Base-by-base conservation (phyloP, 2,113 vertebrate species). In the Neogale vison region DNA sequence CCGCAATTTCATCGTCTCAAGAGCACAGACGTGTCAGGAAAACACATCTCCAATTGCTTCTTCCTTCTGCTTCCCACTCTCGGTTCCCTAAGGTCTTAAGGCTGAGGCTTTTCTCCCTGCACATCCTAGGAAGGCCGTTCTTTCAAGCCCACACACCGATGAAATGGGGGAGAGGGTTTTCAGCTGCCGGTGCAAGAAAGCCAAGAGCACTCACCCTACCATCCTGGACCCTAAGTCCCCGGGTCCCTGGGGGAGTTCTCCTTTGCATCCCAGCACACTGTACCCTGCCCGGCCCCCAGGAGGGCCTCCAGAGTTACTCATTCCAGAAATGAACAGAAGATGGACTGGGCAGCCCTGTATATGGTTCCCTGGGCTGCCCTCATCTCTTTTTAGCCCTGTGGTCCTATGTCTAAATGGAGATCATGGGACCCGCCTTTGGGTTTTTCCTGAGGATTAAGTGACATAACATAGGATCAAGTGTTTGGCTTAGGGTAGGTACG, bases 1-100 rank as follows among this genome's bases (percentile, higher is more conserved):
- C 82, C 59, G 34, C 52, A 74, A 82, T 96, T 96, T 69, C 85
- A 63, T 77, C 72, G 92, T 93, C 88, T 94, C 18, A 50, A 72
- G 86, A 93, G 90, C 88, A 71, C 80, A 61, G 1, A 47, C 0
- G 6, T 69, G 77, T 76, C 45, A 71, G 84, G 71, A 82, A 95
- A 82, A 88, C 50, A 39, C 47, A 39, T 65, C 86, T 96, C 96
- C 2, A 0, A 7, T 17, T 2, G 45, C 89, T 84, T 82, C 88
- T 94, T 91, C 83, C 71, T 86, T 67, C 15, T 0, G 23, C 55
- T 74, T 29, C 21, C 17, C 0, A 0, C 15, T 88, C 26, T 31
- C 3, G 1, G n/a, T 4, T 45, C 57, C 69, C 59, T 52, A 4
- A 34, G 36, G 52, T 61, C 31, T 50, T 8, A 11, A 0, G 1